Evolutionary conservation across 2,888 invertebrate genomes (phyloP), one percentile per base, ranked within the genome.

Genomic region (Helobdella robusta): DNA sequence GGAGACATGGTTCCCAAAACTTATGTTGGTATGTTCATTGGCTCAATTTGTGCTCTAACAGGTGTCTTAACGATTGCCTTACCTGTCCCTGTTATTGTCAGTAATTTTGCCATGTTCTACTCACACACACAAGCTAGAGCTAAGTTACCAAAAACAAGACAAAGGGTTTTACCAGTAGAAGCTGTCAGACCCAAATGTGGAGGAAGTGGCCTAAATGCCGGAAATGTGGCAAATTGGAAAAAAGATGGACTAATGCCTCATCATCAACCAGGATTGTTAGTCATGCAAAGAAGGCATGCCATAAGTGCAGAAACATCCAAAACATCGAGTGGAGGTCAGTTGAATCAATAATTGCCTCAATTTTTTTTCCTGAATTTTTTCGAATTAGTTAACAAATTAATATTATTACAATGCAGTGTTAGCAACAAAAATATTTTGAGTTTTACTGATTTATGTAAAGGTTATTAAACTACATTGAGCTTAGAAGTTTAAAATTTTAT

Each of bases 91-190:
- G 92, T 94, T 76, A 93, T 94, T 75, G 93, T 94, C 70, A 90
- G 89, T 75, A 94, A 94, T 82, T 95, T 95, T 82, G 90, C 92
- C 68, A 91, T 92, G 88, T 94, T 92, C 82, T 94, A 95, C 80
- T 91, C 91, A 0, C 94, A 94, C 78, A 92, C 92, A 3, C 93
- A 95, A 86, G 98, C 98, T 72, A 84, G 98, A 69, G 91, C 91
- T 68, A 94, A 94, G 82, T 84, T 95, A 72, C 93, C 93, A 0
- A 93, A 93, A 82, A 88, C 89, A 78, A 83, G 91, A 56, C 84
- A 93, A 71, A 84, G 91, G 63, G 91, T 94, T 1, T 81, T 93
- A 44, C 91, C 91, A 0, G 90, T 91, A 15, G 91, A 91, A 70
- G 76, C 76, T 3, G 77, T 76, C 4, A 69, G 78, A 52, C 73